These are phyloP conservation scores for Pogona vitticeps DNA, from an alignment of 2,113 vertebrate species.

Conservation along the genomic window DNA sequence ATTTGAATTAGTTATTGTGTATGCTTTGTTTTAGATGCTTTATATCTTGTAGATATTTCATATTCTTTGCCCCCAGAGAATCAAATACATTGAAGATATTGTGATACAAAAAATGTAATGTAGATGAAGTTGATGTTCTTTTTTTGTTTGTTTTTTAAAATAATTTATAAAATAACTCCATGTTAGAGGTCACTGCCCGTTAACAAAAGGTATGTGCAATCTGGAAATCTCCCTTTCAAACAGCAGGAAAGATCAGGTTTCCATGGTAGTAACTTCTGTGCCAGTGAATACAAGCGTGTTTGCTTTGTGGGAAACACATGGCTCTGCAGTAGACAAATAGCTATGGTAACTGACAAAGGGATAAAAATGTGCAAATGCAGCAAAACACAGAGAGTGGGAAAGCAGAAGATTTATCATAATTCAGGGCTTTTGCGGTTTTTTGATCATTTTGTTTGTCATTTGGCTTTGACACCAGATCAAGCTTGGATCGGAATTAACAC, in stretches of 20 bases:
- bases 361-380: neutral
- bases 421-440: neutral
- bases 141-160: neutral
- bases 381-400: neutral
- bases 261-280: neutral
- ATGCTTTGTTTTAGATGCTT: too few species aligned
- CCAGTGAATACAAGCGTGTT: neutral
- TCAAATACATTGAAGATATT: neutral
- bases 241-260: neutral
- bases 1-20: too few species aligned
- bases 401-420: neutral
- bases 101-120: neutral
- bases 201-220: neutral
- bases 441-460: slow-evolving; percentile 12
- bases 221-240: neutral
- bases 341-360: neutral
- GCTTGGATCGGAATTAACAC: slow-evolving; percentile 32
- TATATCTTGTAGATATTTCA: too few species aligned
- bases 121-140: neutral
- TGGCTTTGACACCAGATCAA: slow-evolving; percentile 42
- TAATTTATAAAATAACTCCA: neutral
- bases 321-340: neutral
- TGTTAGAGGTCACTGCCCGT: neutral
- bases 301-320: neutral
- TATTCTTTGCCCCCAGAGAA: neutral